Conservation (phyloP, 1,140 invertebrate genomes). For the Bradynema listronoti region DNA sequence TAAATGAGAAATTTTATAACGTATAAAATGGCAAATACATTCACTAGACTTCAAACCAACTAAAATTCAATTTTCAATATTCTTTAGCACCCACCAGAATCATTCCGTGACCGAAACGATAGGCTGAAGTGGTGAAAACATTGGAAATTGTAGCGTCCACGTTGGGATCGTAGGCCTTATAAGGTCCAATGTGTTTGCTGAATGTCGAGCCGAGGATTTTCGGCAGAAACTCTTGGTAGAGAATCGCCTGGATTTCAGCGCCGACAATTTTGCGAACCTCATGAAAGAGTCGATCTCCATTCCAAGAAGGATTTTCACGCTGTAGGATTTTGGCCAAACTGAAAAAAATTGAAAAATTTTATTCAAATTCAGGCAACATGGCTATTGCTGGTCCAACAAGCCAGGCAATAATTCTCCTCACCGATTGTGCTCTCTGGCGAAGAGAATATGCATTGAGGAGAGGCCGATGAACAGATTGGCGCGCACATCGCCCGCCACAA, state of each 20-base stretch:
- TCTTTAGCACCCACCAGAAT: conserved; percentile 49
- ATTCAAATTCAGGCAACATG: neutral
- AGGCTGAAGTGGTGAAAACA: conserved; percentile 66
- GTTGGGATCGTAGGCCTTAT: conserved; percentile 63
- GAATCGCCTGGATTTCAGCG: conserved; percentile 57
- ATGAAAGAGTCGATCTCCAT: conserved; percentile 57
- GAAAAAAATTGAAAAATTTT: neutral
- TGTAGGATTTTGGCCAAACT: conserved; percentile 7
- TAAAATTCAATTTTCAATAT: neutral
- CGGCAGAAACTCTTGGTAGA: conserved; percentile 50
- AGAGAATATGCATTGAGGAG: conserved; percentile 54
- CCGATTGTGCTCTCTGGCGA: conserved; percentile 56
- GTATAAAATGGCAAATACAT: neutral
- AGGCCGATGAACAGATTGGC: conserved; percentile 56
- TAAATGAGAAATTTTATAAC: neutral
- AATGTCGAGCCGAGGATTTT: conserved; percentile 47
- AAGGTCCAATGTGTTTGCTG: conserved; percentile 59
- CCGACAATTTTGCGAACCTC: conserved; percentile 63
- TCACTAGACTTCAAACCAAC: neutral
- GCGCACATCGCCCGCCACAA: conserved; percentile 55
- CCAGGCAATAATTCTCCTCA: no score
- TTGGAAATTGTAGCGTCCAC: conserved; percentile 66
- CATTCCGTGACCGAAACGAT: conserved; percentile 65
- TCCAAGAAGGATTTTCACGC: conserved; percentile 41
- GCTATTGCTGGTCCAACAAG: no score